These are phyloP conservation scores for Mellilla xanthometata DNA, from an alignment of 2,888 invertebrate genomes.

Conservation along the genomic window DNA sequence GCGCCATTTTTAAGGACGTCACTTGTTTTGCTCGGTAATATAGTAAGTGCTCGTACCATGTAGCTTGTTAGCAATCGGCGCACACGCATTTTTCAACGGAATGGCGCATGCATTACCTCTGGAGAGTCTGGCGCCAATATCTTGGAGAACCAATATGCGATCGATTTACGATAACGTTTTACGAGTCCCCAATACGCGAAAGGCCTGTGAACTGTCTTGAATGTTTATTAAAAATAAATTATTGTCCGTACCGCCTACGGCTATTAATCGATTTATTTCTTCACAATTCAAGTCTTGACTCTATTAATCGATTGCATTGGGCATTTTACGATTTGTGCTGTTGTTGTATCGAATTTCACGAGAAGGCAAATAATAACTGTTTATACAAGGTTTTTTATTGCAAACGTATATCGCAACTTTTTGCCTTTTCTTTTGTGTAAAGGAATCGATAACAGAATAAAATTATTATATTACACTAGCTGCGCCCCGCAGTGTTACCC, in stretches of 20 bases:
- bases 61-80: slow-evolving; percentile 48
- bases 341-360: slow-evolving; percentile 17
- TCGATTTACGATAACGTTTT: slow-evolving; percentile 55
- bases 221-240: slow-evolving; percentile 49
- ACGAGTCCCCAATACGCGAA: slow-evolving; percentile 37
- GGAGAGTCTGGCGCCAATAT: slow-evolving; percentile 58
- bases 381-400: not conserved
- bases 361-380: not conserved
- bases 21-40: not conserved
- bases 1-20: slow-evolving; percentile 52
- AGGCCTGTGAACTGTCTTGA: slow-evolving; percentile 35
- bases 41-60: too few relatives aligned
- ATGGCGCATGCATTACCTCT: slow-evolving; percentile 43
- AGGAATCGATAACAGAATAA: too few relatives aligned
- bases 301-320: slow-evolving; percentile 31
- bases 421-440: not conserved
- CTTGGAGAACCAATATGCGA: slow-evolving; percentile 47
- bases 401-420: slow-evolving; percentile 1
- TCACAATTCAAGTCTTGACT: slow-evolving; percentile 18
- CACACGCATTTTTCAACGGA: slow-evolving; percentile 54
- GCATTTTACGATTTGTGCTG: slow-evolving; percentile 23
- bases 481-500: too few relatives aligned
- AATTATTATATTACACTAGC: too few relatives aligned
- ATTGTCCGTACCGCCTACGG: slow-evolving; percentile 32
- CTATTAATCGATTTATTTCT: slow-evolving; percentile 38